Evolutionary conservation across 2,113 vertebrate genomes (phyloP).

Genomic region (Leptobrachium leishanense): DNA sequence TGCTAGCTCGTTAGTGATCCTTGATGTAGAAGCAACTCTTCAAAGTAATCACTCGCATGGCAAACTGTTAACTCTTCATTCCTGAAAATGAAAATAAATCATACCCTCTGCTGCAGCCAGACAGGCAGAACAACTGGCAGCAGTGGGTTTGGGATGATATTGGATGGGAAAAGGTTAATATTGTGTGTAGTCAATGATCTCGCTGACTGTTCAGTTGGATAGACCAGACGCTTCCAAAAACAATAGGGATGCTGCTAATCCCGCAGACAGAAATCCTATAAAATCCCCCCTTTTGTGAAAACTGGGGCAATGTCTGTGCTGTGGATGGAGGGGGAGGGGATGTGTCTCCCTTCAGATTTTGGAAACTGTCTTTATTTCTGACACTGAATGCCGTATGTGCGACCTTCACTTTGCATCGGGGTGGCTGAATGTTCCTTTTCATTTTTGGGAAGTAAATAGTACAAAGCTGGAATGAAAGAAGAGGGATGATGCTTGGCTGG

Average conservation of each 20-base stretch:
- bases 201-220: slow-evolving; percentile 42
- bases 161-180: slow-evolving; percentile 30
- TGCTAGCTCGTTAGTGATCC: slow-evolving; percentile 14
- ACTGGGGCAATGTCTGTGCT: slow-evolving; percentile 34
- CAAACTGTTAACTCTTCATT: not conserved
- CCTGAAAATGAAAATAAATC: not conserved
- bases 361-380: not conserved
- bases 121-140: not conserved
- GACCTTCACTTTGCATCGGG: too few species aligned
- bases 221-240: slow-evolving; percentile 38
- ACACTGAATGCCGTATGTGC: not conserved
- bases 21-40: slow-evolving; percentile 4
- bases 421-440: too few species aligned
- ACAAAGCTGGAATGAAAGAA: too few species aligned
- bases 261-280: slow-evolving; percentile 6
- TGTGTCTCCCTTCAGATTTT: not conserved
- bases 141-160: not conserved
- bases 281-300: slow-evolving; percentile 44
- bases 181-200: slow-evolving; percentile 15
- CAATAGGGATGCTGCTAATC: slow-evolving; percentile 42
- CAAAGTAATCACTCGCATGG: not conserved
- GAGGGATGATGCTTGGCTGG: too few species aligned
- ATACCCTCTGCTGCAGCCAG: not conserved
- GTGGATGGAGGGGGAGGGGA: slow-evolving; percentile 1
- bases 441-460: too few species aligned